Evolutionary conservation across 2,797 vertebrate species (phyloP).

Genomic region (Phaenicophaeus curvirostris): DNA sequence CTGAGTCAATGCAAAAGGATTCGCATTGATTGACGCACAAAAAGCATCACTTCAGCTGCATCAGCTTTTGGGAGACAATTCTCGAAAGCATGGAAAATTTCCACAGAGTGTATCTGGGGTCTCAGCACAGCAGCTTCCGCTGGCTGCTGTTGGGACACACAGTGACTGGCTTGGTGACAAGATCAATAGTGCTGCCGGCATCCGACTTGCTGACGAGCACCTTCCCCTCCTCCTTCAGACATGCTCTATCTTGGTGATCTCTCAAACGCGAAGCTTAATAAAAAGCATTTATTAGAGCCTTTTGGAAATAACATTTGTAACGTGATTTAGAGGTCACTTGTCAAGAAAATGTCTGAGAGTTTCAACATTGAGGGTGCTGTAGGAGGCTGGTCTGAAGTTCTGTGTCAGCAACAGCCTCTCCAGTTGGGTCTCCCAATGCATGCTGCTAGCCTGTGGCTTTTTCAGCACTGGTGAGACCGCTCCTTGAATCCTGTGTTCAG

Average conservation of each 20-base stretch:
- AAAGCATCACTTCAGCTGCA: neutral
- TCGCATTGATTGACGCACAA: neutral
- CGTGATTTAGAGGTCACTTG: neutral
- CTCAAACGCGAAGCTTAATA: neutral
- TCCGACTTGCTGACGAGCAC: neutral
- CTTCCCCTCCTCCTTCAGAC: neutral
- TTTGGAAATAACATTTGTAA: neutral
- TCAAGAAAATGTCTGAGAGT: neutral
- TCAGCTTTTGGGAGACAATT: neutral
- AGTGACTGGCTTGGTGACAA: neutral
- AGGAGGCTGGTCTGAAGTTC: neutral
- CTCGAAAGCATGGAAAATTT: neutral
- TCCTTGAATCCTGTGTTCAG: too few species aligned
- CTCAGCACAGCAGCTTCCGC: accelerated
- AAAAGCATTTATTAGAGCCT: too few species aligned
- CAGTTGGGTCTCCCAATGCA: neutral
- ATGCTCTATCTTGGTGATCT: neutral
- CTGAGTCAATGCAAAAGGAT: neutral
- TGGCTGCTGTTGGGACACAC: neutral
- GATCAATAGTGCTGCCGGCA: neutral
- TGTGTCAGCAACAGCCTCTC: neutral
- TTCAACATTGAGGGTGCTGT: neutral
- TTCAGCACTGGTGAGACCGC: too few species aligned
- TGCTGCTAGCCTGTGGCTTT: neutral
- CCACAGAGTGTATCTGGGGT: neutral